Evolutionary conservation across 2,113 vertebrate genomes (phyloP).

Genomic region (Plestiodon gilberti): DNA sequence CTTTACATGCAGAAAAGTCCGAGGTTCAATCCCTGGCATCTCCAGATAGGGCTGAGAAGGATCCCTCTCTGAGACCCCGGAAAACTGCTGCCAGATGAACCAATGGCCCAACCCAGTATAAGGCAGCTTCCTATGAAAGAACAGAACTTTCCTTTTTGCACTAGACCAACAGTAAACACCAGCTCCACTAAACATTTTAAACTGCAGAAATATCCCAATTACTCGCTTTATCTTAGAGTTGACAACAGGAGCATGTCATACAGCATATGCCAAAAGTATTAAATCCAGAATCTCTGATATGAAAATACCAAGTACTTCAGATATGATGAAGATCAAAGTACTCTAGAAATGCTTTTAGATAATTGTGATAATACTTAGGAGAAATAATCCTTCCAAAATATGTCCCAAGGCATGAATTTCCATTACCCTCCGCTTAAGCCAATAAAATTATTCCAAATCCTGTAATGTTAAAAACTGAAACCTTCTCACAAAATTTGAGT

Average conservation of each 20-base stretch:
- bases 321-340: not conserved
- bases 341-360: not conserved
- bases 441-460: not conserved
- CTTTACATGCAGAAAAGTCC: too few relatives aligned
- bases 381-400: not conserved
- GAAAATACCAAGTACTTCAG: not conserved
- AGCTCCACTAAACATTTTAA: not conserved
- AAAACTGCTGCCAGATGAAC: too few relatives aligned
- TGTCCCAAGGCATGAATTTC: not conserved
- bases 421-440: not conserved
- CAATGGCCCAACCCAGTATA: too few relatives aligned
- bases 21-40: too few relatives aligned
- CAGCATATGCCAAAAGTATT: not conserved
- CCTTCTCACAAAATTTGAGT: slow-evolving; percentile 7
- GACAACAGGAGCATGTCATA: not conserved
- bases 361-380: not conserved
- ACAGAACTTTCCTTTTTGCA: not conserved
- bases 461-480: not conserved
- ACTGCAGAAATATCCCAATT: fast-evolving
- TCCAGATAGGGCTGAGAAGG: too few relatives aligned
- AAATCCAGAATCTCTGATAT: not conserved
- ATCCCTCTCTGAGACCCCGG: too few relatives aligned
- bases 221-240: not conserved
- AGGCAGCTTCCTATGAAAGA: too few relatives aligned
- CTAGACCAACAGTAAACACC: not conserved